Base-by-base conservation (phyloP, 2,888 invertebrate genomes). In the Torymus tubicola region DNA sequence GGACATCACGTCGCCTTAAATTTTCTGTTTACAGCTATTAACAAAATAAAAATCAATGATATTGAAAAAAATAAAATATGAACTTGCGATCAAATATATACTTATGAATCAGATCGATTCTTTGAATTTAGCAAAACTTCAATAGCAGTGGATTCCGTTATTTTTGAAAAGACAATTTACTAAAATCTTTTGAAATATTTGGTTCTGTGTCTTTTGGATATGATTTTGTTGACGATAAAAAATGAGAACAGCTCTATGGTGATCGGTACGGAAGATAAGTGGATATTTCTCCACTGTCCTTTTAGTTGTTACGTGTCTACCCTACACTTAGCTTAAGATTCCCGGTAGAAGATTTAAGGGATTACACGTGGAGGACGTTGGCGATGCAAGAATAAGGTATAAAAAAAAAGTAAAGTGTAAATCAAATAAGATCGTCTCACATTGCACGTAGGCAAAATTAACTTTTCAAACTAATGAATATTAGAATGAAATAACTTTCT, bases 171-270 rank as follows among this genome's bases (percentile, higher is more conserved):
- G 31, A 8, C 16, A 24, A 14, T 57, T 63, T 16, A 50, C 3
- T 58, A 21, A 68, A 73, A 67, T 60, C 65, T 42, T 42, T 1
- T 2, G 16, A 72, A 61, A 65, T 63, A 78, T 73, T 72, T 68
- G 52, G 52, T 21, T 18, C 1, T 18, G 53, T 31, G 5, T 14
- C 21, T 68, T 55, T 58, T 57, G 13, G 31, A 69, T 58, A 42
- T 65, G 76, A 76, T 80, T 42, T 73, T 77, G 80, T 71, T 67
- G 31, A 24, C 68, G 82, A 82, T 80, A 70, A 58, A 75, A 63
- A 71, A 67, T 31, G 75, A 69, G 52, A 24, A 55, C 50, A 31
- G 18, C 69, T 68, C 14, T 10, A 10, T n/a, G 13, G 50, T 14
- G 73, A 79, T 78, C 67, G 31, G 50, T 16, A n/a, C 5, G 50